Evolutionary conservation across 2,113 vertebrate species (phyloP).

Genomic region (Peromyscus maniculatus): DNA sequence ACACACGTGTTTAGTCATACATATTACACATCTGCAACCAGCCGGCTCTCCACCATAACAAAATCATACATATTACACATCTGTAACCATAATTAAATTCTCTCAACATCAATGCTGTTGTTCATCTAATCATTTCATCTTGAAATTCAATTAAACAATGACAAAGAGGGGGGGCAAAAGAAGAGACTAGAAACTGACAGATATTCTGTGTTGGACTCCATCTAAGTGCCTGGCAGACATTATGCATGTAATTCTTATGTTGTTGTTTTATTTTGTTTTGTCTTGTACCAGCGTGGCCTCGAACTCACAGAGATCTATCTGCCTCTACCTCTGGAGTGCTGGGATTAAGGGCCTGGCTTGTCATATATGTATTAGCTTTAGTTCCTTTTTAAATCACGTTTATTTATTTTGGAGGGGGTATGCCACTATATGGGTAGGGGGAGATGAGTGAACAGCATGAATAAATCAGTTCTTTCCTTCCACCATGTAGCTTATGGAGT

Average conservation of each 20-base stretch:
- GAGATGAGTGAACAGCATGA: background rate
- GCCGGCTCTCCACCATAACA: background rate
- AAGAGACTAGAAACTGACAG: background rate
- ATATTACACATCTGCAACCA: background rate
- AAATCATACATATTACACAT: background rate
- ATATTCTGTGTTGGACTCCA: background rate
- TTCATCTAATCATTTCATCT: background rate
- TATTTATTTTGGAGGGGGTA: background rate
- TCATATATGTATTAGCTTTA: background rate
- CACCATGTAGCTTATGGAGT: too few relatives aligned
- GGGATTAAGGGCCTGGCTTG: too few relatives aligned
- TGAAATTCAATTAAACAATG: background rate
- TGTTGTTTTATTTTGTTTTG: too few relatives aligned
- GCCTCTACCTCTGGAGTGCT: too few relatives aligned
- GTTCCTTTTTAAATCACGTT: background rate
- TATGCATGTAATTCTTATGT: background rate
- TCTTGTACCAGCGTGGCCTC: too few relatives aligned
- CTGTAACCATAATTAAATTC: background rate
- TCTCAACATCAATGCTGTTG: background rate
- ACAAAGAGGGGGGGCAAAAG: background rate
- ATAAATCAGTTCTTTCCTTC: background rate
- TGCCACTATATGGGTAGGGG: background rate
- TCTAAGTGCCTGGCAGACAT: background rate
- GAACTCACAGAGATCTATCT: too few relatives aligned
- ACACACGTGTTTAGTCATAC: background rate